Base-by-base conservation (phyloP, 2,888 invertebrate genomes). In the Bedellia somnulentella region DNA sequence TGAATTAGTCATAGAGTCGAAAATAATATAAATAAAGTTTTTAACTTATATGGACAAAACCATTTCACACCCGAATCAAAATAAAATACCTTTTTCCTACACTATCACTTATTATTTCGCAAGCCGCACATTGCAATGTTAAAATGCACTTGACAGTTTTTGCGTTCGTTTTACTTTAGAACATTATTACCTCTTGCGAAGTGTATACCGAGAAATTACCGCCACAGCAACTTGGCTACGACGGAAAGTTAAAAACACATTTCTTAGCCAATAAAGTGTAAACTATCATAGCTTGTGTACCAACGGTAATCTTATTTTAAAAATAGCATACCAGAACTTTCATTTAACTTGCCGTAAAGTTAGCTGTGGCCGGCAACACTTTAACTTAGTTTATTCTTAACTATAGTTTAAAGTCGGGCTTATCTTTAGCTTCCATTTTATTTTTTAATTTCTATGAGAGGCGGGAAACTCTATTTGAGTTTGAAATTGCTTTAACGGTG, bases 401-500 rank as follows among this genome's bases (percentile, higher is more conserved):
- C 57, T 57, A 52, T 61, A 67, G 53, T 63, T 61, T 59, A 58
- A 61, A 57, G 52, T 52, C 47, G 47, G n/a, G n/a, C 47, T 63
- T 64, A 60, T 66, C 68, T 67, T 66, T 66, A 63, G 67, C 66
- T 60, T 58, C 45, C 40, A n/a, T n/a, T n/a, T n/a, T n/a, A n/a
- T n/a, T n/a, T n/a, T n/a, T n/a, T n/a, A n/a, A n/a, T n/a, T n/a
- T n/a, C n/a, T n/a, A n/a, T n/a, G n/a, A n/a, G n/a, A n/a, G n/a
- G n/a, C n/a, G n/a, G n/a, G n/a, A n/a, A n/a, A n/a, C 48, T 54
- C 52, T 57, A 55, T 53, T 52, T 41, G 53, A 64, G 61, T 66
- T n/a, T 68, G 45, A 62, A 67, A 64, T 68, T 66, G 66, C 67
- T 61, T 64, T 66, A 57, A n/a, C 61, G 62, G 58, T 54, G 49